These are phyloP conservation scores for Enchytraeus crypticus DNA, from an alignment of 2,888 invertebrate genomes.

Conservation along the genomic window DNA sequence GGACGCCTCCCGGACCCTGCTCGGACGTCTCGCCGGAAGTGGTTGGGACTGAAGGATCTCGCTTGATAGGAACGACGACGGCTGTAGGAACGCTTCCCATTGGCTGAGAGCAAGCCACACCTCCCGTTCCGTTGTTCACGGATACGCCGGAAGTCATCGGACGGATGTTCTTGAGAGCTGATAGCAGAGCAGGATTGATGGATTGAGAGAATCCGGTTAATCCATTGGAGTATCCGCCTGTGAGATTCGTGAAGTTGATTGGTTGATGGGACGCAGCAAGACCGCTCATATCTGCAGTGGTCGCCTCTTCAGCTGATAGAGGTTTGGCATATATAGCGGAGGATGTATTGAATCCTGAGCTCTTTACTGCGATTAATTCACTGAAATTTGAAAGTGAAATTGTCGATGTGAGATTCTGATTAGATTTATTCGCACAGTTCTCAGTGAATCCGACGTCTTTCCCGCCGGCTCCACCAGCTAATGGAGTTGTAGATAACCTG, in stretches of 20 bases:
- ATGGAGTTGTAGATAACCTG: not conserved
- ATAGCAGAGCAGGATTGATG: not conserved
- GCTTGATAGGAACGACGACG: constrained; percentile 14
- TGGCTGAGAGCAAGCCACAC: not conserved
- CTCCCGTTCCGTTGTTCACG: not conserved
- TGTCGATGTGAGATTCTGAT: not conserved
- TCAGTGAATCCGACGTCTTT: not conserved
- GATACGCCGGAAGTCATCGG: not conserved
- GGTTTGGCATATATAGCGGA: too few relatives aligned
- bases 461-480: too few relatives aligned
- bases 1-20: not conserved
- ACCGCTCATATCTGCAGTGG: too few relatives aligned
- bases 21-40: not conserved
- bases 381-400: not conserved
- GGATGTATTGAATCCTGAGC: too few relatives aligned
- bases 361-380: too few relatives aligned
- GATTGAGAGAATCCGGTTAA: not conserved
- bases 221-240: not conserved
- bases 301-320: too few relatives aligned
- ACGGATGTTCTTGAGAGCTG: not conserved
- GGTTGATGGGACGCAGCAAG: too few relatives aligned
- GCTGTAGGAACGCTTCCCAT: constrained; percentile 7
- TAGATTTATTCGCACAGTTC: not conserved
- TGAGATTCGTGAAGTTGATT: not conserved
- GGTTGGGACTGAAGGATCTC: not conserved